Evolutionary conservation across 1,140 invertebrate genomes (phyloP).

Genomic region (Eriocheir sinensis): DNA sequence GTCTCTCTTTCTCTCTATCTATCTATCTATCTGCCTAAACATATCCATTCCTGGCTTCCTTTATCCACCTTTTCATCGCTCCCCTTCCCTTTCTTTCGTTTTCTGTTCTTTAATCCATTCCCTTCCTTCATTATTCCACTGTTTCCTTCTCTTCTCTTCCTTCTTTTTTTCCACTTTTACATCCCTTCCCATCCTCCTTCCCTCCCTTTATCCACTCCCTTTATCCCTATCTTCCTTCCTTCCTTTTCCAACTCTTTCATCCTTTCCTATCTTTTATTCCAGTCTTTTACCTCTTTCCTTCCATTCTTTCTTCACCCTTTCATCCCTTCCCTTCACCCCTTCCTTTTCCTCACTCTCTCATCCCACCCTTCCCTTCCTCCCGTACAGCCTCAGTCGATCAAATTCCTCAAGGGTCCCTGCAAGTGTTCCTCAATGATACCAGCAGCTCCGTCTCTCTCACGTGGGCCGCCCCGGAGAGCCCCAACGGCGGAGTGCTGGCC

Average conservation of each 20-base stretch:
- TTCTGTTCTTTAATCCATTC: not conserved
- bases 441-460: not conserved
- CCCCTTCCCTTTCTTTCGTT: not conserved
- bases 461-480: conserved; percentile 31
- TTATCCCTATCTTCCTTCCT: not conserved
- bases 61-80: not conserved
- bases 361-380: no score
- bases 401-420: not conserved
- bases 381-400: not conserved
- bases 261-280: not conserved
- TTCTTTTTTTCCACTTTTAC: not conserved
- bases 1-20: not conserved
- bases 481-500: conserved; percentile 63
- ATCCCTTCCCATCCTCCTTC: not conserved
- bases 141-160: not conserved
- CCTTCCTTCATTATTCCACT: not conserved
- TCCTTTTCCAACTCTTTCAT: not conserved
- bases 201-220: no score
- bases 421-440: not conserved
- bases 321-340: not conserved
- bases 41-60: not conserved
- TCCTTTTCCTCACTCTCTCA: not conserved
- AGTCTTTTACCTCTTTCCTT: not conserved
- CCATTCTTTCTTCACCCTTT: not conserved
- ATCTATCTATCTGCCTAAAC: not conserved